phyloP scores from a whole-genome alignment of 2,113 vertebrate genomes.

The Stomatorhinus ivindoensis region DNA sequence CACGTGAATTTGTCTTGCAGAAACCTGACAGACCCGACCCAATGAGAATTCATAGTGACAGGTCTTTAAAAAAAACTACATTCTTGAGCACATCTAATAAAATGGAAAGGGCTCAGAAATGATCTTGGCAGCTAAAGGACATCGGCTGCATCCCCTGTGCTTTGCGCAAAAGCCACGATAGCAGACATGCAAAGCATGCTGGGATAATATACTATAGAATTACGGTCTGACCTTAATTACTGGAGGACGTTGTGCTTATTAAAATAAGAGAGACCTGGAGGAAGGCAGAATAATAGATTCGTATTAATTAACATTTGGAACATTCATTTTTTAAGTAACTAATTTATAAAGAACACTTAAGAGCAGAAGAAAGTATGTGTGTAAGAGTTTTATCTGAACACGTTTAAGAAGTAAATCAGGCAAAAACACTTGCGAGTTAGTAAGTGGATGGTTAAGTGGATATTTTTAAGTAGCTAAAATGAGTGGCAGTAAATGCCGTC shows the following conservation, averaged over 20 bases:
- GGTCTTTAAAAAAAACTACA: constrained; percentile 1
- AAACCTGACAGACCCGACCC: not conserved
- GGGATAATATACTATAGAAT: constrained; percentile 48
- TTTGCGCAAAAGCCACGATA: constrained; percentile 26
- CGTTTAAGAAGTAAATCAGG: constrained; percentile 12
- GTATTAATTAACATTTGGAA: constrained; percentile 49
- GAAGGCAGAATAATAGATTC: constrained; percentile 34
- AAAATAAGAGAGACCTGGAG: constrained; percentile 26
- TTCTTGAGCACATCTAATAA: constrained; percentile 15
- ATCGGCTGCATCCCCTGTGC: constrained; percentile 12
- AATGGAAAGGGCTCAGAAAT: constrained; percentile 15
- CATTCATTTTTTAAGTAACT: constrained; percentile 35
- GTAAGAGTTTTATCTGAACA: constrained; percentile 34
- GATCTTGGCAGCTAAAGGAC: constrained; percentile 28
- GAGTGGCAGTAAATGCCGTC: not conserved
- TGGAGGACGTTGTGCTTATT: constrained; percentile 27
- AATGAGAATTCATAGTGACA: not conserved
- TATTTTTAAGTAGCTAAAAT: not conserved
- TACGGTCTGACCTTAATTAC: constrained; percentile 49
- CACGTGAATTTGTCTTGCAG: not conserved
- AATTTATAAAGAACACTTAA: constrained; percentile 24
- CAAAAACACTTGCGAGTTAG: not conserved
- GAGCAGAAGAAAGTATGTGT: constrained; percentile 8
- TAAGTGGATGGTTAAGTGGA: not conserved
- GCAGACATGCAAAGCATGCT: constrained; percentile 23